These are phyloP conservation scores for Heliconius hortense DNA, from an alignment of 2,888 invertebrate genomes.

Conservation along the genomic window DNA sequence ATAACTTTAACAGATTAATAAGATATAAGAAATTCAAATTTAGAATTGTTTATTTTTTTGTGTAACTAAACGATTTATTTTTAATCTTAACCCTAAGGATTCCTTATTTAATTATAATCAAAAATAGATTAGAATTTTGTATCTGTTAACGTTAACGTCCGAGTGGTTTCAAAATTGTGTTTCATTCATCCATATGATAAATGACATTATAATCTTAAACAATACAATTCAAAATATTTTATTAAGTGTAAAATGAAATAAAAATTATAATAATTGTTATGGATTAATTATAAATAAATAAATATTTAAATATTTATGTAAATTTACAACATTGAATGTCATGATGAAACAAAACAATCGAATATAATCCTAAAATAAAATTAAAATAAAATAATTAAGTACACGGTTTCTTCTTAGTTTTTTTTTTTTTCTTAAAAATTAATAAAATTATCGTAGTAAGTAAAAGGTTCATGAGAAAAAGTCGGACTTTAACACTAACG, in stretches of 20 bases:
- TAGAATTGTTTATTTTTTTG: neutral
- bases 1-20: neutral
- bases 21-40: neutral
- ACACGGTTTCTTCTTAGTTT: conserved; percentile 5
- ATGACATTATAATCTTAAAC: neutral
- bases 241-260: neutral
- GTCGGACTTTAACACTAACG: conserved; percentile 37
- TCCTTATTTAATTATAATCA: conserved; percentile 42
- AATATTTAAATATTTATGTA: neutral
- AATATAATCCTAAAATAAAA: neutral
- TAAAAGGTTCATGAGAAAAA: neutral
- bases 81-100: conserved; percentile 36
- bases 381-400: conserved; percentile 7
- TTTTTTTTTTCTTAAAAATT: neutral
- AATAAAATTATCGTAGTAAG: neutral
- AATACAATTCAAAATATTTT: neutral
- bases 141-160: conserved; percentile 37
- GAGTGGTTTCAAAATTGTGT: conserved; percentile 18
- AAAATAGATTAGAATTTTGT: conserved; percentile 44
- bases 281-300: neutral
- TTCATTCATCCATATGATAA: neutral
- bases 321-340: neutral
- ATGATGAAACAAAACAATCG: neutral
- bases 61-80: conserved; percentile 4
- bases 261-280: neutral